These are phyloP conservation scores for Lepisosteus osseus DNA, from an alignment of 2,113 vertebrate genomes.

Conservation along the genomic window DNA sequence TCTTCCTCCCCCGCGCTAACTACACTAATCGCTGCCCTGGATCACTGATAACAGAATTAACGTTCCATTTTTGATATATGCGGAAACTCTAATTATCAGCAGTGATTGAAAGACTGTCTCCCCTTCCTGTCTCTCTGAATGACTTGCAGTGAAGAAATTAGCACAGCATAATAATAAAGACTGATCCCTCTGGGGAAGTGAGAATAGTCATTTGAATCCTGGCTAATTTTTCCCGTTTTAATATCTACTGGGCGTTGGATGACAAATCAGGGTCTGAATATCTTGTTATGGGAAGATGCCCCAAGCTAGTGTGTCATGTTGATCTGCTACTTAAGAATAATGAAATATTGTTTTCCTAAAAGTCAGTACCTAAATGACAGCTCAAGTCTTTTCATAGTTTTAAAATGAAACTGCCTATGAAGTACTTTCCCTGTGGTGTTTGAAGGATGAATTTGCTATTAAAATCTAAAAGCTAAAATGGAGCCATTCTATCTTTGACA, in stretches of 20 bases:
- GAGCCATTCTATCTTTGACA: neutral
- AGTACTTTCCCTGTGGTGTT: neutral
- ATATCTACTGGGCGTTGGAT: too few species aligned
- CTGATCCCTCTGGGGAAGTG: neutral
- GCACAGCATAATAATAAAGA: slow-evolving; percentile 2
- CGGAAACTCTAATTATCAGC: slow-evolving; percentile 4
- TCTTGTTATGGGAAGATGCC: too few species aligned
- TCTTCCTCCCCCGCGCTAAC: neutral
- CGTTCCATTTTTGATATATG: slow-evolving; percentile 4
- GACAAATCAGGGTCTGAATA: too few species aligned
- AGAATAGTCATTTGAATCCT: too few species aligned
- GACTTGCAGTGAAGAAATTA: neutral
- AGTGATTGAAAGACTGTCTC: neutral
- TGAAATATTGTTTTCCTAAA: too few species aligned
- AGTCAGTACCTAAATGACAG: neutral
- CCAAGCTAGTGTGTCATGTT: too few species aligned
- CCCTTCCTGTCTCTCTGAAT: neutral
- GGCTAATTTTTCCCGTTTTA: too few species aligned
- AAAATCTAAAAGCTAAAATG: neutral
- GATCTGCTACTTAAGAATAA: too few species aligned
- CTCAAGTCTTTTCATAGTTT: neutral
- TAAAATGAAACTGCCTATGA: slow-evolving; percentile 13
- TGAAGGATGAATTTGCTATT: neutral
- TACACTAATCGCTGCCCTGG: neutral
- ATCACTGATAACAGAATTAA: neutral